Evolutionary conservation across 2,113 vertebrate genomes (phyloP).

Genomic region (Fulmarus glacialis): DNA sequence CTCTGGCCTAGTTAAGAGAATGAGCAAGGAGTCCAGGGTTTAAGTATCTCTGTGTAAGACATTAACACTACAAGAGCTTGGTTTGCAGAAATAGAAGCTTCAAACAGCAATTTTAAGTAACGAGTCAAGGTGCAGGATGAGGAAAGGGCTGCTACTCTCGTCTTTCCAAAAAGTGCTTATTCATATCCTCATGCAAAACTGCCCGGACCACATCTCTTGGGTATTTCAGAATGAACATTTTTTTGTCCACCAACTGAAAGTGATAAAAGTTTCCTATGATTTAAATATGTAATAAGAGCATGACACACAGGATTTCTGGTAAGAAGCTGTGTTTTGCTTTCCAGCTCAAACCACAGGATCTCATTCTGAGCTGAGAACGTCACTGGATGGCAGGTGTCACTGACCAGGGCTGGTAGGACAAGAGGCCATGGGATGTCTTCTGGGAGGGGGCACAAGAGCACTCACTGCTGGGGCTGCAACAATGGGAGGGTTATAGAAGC

Average conservation of each 20-base stretch:
- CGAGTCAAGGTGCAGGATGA: neutral
- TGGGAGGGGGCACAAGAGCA: neutral
- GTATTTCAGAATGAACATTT: neutral
- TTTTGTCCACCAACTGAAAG: neutral
- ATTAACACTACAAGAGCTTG: neutral
- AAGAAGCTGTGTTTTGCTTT: neutral
- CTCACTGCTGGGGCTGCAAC: neutral
- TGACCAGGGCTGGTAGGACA: neutral
- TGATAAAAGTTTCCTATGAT: neutral
- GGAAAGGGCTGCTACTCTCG: neutral
- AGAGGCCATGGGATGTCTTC: neutral
- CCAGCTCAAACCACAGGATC: neutral
- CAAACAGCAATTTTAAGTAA: neutral
- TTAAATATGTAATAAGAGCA: neutral
- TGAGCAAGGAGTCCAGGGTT: neutral
- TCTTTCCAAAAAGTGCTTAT: slow-evolving; percentile 2
- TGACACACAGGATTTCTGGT: slow-evolving; percentile 33
- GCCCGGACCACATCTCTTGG: neutral
- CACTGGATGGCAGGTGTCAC: neutral
- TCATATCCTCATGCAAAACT: neutral
- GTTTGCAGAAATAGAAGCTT: neutral
- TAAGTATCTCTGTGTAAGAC: neutral
- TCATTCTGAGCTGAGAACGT: neutral
- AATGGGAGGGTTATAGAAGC: neutral
- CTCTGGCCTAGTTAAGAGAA: neutral